Evolutionary conservation across 2,113 vertebrate species (phyloP).

Genomic region (Ictalurus punctatus): DNA sequence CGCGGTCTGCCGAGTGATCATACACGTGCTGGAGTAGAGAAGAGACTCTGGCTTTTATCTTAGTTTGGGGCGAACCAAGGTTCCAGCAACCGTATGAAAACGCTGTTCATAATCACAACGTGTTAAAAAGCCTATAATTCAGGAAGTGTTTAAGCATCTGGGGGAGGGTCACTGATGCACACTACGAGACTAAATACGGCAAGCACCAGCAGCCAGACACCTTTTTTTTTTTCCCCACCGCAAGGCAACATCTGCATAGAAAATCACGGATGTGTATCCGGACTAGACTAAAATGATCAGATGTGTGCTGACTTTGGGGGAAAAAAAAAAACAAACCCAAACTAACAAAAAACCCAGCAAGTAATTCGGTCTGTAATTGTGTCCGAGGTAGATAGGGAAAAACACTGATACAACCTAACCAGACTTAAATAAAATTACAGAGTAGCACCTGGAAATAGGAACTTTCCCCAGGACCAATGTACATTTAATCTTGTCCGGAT

Average conservation of each 20-base stretch:
- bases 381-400: not conserved
- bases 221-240: not conserved
- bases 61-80: not conserved
- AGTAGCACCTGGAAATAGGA: not conserved
- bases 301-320: not conserved
- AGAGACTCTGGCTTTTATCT: not conserved
- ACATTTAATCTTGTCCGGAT: not conserved
- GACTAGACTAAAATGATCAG: not conserved
- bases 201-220: not conserved
- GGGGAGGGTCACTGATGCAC: not conserved
- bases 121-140: not conserved
- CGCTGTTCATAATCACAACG: not conserved
- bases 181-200: not conserved
- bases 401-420: not conserved
- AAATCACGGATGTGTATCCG: not conserved
- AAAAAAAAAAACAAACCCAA: not conserved
- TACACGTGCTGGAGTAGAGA: not conserved
- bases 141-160: not conserved
- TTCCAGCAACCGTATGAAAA: too few relatives aligned
- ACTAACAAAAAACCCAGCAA: not conserved
- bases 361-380: not conserved
- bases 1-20: too few relatives aligned
- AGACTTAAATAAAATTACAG: not conserved
- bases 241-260: not conserved
- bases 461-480: not conserved